Conservation (phyloP, 2,888 invertebrate species). For the Anagyrus pseudococci region DNA sequence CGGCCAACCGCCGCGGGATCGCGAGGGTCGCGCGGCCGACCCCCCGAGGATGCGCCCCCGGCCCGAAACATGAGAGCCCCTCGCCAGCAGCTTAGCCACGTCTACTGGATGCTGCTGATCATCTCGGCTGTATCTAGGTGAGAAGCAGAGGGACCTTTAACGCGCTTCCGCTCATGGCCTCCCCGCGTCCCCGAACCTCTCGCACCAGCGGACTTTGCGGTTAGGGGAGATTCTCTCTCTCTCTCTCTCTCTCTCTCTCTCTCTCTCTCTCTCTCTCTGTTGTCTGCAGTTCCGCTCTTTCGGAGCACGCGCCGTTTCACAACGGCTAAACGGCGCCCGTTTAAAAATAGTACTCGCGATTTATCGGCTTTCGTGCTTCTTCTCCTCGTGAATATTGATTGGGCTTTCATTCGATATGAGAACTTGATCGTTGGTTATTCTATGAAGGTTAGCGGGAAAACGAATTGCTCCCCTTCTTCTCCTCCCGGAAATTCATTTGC, state of each 20-base stretch:
- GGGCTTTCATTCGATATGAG: background rate
- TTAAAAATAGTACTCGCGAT: background rate
- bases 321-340: too few species aligned
- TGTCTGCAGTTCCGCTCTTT: background rate
- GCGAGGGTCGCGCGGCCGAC: background rate
- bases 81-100: slow-evolving; percentile 66
- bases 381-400: background rate
- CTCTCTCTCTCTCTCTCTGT: background rate
- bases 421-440: too few species aligned
- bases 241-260: background rate
- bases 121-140: slow-evolving; percentile 69
- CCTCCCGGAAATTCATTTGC: too few species aligned
- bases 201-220: background rate
- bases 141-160: slow-evolving; percentile 20
- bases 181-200: background rate
- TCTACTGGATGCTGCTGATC: slow-evolving; percentile 70
- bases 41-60: slow-evolving; percentile 5
- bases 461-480: too few species aligned
- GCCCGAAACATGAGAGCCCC: slow-evolving; percentile 66
- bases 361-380: background rate
- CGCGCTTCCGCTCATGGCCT: background rate
- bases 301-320: too few species aligned
- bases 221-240: background rate
- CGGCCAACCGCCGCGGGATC: background rate
- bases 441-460: too few species aligned